A percentile compares a stretch with the other conserved stretches of the same genome.
phyloP scores from a whole-genome alignment of 1,140 invertebrate species.

The Calephelis nemesis region DNA sequence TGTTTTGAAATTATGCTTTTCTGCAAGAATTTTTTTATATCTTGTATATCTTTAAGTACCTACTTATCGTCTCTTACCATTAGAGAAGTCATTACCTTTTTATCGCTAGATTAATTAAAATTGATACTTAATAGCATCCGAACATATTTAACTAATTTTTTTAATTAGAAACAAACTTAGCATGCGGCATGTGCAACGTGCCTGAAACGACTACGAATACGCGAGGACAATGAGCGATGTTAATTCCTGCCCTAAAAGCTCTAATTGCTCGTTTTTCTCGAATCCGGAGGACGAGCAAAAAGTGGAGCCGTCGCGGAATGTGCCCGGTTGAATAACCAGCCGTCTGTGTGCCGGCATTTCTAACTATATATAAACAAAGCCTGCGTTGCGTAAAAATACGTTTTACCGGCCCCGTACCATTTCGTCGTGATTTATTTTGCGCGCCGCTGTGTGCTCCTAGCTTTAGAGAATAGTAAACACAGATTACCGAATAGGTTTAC shows the following conservation, averaged over 20 bases:
- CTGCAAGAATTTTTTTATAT: too few species aligned
- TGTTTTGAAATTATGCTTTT: too few species aligned
- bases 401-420: conserved; percentile 60
- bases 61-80: too few species aligned
- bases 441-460: conserved; percentile 60
- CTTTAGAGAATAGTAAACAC: too few species aligned
- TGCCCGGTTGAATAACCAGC: conserved; percentile 75
- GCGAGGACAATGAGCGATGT: conserved; percentile 54
- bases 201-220: not conserved
- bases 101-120: too few species aligned
- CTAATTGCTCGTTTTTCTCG: conserved; percentile 73
- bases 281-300: conserved; percentile 62
- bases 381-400: conserved; percentile 75
- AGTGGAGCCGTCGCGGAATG: conserved; percentile 72
- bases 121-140: not conserved
- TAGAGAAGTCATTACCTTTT: too few species aligned
- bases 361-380: conserved; percentile 72
- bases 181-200: conserved; percentile 2
- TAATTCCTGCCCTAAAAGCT: conserved; percentile 71
- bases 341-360: conserved; percentile 56
- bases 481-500: too few species aligned
- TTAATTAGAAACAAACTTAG: conserved; percentile 16
- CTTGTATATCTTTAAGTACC: too few species aligned
- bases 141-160: not conserved
- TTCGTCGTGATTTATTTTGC: conserved; percentile 70